Evolutionary conservation across 1,140 invertebrate species (phyloP).

Genomic region (Bicyclus anynana): DNA sequence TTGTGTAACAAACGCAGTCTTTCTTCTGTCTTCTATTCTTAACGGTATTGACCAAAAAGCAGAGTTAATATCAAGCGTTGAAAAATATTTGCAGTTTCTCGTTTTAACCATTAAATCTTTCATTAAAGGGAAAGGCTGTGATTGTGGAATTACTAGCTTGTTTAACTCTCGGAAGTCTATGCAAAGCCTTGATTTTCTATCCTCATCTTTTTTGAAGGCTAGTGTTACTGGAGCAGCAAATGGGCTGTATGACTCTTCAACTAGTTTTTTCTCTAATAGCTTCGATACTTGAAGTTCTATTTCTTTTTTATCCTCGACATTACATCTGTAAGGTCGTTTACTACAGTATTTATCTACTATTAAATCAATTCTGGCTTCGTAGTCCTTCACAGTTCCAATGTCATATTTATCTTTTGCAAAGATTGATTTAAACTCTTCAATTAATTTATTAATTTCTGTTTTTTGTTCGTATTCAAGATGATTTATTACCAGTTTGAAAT

Average conservation of each 20-base stretch:
- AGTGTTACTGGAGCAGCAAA: constrained; percentile 21
- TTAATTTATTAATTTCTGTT: constrained; percentile 7
- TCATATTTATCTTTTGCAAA: constrained; percentile 16
- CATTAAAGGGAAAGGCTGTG: too few species aligned
- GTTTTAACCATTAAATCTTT: too few species aligned
- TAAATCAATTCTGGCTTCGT: constrained; percentile 12
- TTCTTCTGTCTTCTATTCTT: neutral
- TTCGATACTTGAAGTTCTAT: constrained; percentile 10
- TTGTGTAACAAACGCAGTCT: neutral
- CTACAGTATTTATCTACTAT: constrained; percentile 6
- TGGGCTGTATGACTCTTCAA: constrained; percentile 14
- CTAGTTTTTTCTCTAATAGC: constrained; percentile 4
- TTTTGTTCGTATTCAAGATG: constrained; percentile 4
- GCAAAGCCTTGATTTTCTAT: constrained; percentile 3
- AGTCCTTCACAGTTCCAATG: constrained; percentile 4
- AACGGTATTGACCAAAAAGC: neutral
- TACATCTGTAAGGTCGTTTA: constrained; percentile 7
- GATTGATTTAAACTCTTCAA: constrained; percentile 5
- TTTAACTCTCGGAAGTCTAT: neutral
- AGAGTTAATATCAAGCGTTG: neutral
- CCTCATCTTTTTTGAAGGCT: constrained; percentile 17
- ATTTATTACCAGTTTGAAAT: constrained; percentile 6
- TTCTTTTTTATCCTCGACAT: constrained; percentile 9
- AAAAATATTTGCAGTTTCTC: neutral
- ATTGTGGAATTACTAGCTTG: neutral